Base-by-base conservation (phyloP, 2,113 vertebrate species). In the Dicerorhinus sumatrensis region DNA sequence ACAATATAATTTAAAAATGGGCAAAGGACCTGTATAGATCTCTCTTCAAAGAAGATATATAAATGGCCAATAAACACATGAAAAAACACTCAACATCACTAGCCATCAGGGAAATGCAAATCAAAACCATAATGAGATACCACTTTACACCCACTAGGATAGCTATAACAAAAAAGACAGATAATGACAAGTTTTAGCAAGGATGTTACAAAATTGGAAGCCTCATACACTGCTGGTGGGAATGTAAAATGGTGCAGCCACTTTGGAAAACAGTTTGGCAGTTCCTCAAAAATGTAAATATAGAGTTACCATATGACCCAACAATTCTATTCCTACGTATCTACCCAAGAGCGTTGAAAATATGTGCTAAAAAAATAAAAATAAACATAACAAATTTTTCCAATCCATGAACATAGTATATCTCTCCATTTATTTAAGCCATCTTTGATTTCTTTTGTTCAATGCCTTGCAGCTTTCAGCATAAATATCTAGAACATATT, bases 1-100 rank as follows among this genome's bases (percentile, higher is more conserved):
- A 83, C 33, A 73, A 56, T 29, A 54, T n/a, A 36, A 85, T 85
- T 96, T 75, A 67, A 88, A 92, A 93, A 75, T 60, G 33, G 67
- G 69, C 63, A 84, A 85, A 85, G 25, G 7, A 21, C 27, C 33
- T 75, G 67, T 31, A 62, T 12, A 88, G 58, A 93, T 17, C 58
- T 48, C 46, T 48, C 84, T 82, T 29, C 54, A 72, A 27, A 86
- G 72, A 76, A 86, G 39, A 91, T 33, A 39, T n/a, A 81, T 48
- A 89, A 58, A 90, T 31, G 31, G 17, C 51, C 79, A 95, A 69
- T 42, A 90, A 90, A 31, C 8, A 48, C 0, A 65, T 83, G 69
- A 67, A 76, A 72, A 85, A 54, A 72, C 56, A 86, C 25, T 89
- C 77, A 83, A 12, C 16, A 81, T 94, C 62, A 69, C 63, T 29